Conservation (phyloP, 2,113 vertebrate genomes). For the Crotalus horridus region DNA sequence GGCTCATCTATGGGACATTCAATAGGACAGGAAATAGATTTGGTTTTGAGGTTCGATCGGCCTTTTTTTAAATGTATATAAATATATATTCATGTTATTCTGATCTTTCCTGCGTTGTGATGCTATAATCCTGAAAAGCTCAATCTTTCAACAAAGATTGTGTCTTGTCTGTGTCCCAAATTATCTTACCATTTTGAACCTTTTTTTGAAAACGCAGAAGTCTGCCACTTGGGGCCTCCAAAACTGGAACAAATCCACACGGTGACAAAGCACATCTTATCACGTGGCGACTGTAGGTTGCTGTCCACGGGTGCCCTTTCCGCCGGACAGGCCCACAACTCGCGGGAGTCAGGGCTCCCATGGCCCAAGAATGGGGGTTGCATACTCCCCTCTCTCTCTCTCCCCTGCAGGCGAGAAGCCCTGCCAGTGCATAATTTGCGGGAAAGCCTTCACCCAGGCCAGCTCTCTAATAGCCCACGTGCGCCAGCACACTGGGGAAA, state of each 20-base stretch:
- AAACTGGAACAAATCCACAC: background rate
- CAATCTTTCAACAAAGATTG: background rate
- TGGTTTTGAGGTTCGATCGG: background rate
- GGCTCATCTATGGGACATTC: background rate
- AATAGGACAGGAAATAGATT: background rate
- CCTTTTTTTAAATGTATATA: background rate
- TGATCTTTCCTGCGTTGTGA: background rate
- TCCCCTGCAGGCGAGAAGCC: constrained; percentile 88
- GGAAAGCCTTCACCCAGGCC: constrained; percentile 96
- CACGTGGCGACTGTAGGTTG: accelerated
- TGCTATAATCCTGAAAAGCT: background rate
- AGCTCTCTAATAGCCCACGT: constrained; percentile 97
- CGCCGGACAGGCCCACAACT: background rate
- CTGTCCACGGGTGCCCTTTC: accelerated
- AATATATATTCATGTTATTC: background rate
- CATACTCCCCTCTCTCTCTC: background rate
- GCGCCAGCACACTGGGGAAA: constrained; percentile 97
- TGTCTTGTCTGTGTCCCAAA: background rate
- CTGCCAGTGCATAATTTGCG: constrained; percentile 89
- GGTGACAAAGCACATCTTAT: background rate
- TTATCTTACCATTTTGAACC: background rate
- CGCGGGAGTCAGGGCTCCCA: accelerated
- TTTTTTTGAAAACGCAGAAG: background rate
- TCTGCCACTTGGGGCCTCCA: background rate
- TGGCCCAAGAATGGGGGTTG: background rate